Percentiles rank a stretch among this genome's conserved stretches.
Conservation (phyloP, 2,797 vertebrate species). For the Bradypodion ventrale region DNA sequence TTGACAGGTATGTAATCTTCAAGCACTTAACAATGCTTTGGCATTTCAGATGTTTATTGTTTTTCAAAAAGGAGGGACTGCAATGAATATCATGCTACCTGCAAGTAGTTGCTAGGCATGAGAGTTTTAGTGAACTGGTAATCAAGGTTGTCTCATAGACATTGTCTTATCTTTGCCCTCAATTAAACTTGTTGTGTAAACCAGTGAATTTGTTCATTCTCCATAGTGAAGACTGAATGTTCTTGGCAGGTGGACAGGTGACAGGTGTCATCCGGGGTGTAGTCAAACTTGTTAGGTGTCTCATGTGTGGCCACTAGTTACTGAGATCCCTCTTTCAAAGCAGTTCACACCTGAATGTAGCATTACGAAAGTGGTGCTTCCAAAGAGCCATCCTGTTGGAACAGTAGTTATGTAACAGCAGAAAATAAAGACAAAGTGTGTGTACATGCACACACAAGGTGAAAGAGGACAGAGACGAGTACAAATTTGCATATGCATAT, state of each 20-base stretch:
- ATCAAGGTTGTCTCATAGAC: slow-evolving; percentile 40
- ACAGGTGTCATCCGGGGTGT: slow-evolving; percentile 59
- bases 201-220: slow-evolving; percentile 47
- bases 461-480: no score
- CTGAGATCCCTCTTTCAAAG: slow-evolving; percentile 13
- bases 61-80: slow-evolving; percentile 30
- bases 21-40: neutral
- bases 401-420: neutral
- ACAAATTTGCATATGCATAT: no score
- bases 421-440: neutral
- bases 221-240: slow-evolving; percentile 60
- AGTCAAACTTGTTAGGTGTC: slow-evolving; percentile 45
- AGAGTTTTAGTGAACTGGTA: slow-evolving; percentile 31
- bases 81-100: slow-evolving; percentile 12
- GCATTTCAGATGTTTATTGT: slow-evolving; percentile 31
- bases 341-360: neutral
- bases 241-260: slow-evolving; percentile 64
- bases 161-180: slow-evolving; percentile 61
- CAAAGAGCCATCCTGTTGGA: neutral
- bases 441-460: no score
- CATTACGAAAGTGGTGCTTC: neutral
- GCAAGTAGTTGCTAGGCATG: slow-evolving; percentile 24
- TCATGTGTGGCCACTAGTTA: slow-evolving; percentile 21
- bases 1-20: no score
- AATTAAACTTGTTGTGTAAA: slow-evolving; percentile 59